Percentiles rank a stretch among this genome's conserved stretches.
Evolutionary conservation across 2,888 invertebrate genomes (phyloP).

Genomic region (Pristionchus exspectatus): DNA sequence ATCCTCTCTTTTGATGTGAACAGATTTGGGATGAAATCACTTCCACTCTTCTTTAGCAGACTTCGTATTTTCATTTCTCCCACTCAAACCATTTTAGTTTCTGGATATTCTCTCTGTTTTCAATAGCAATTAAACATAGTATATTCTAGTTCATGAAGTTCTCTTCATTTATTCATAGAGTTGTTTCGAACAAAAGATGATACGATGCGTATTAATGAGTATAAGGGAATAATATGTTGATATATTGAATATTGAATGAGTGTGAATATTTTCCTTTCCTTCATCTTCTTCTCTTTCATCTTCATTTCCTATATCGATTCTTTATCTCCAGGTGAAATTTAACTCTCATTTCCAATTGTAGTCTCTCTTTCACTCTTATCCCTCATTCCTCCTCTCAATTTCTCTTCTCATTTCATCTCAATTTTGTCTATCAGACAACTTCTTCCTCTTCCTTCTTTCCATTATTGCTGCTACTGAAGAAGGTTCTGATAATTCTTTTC

Average conservation of each 20-base stretch:
- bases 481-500: neutral
- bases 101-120: neutral
- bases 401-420: constrained; percentile 17
- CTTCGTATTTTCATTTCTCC: neutral
- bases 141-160: neutral
- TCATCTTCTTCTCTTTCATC: constrained; percentile 15
- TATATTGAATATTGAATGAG: neutral
- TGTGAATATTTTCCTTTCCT: neutral
- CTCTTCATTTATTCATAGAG: neutral
- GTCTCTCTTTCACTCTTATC: constrained; percentile 16
- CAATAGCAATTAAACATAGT: neutral
- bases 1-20: no score
- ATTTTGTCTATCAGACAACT: neutral
- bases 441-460: neutral
- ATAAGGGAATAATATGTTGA: neutral
- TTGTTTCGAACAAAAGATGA: neutral
- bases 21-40: neutral
- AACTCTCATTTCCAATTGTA: constrained; percentile 35
- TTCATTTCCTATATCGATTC: neutral
- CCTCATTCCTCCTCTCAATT: neutral
- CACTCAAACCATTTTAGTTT: neutral
- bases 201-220: neutral
- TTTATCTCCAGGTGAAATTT: neutral
- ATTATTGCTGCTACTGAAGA: neutral
- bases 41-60: neutral